These are phyloP conservation scores for Pavo muticus DNA, from an alignment of 2,113 vertebrate species.

Conservation along the genomic window DNA sequence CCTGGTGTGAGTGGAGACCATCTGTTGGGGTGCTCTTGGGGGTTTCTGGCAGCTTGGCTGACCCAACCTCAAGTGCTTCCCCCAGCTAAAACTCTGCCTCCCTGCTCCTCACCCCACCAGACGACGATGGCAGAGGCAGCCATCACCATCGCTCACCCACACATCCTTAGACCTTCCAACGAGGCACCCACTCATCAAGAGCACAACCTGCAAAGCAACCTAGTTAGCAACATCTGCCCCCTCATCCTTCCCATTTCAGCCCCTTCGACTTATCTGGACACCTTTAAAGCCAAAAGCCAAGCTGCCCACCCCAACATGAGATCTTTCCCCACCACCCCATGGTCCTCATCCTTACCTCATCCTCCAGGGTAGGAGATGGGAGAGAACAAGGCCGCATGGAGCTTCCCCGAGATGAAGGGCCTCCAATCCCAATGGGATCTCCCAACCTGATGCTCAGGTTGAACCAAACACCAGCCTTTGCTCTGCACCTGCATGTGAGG, in stretches of 20 bases:
- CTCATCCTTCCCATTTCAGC: not conserved
- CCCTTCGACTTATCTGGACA: slow-evolving; percentile 19
- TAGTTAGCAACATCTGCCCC: slow-evolving; percentile 18
- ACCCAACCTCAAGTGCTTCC: slow-evolving; percentile 26
- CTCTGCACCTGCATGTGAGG: not conserved
- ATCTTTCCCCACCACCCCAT: accelerated
- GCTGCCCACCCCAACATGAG: not conserved
- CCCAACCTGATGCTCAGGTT: not conserved
- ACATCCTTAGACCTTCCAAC: slow-evolving; percentile 45
- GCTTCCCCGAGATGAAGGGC: not conserved
- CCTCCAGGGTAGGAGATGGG: not conserved
- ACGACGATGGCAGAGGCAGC: not conserved
- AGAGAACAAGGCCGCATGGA: not conserved
- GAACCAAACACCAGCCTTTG: not conserved
- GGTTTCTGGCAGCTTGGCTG: slow-evolving; percentile 42
- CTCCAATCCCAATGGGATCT: not conserved
- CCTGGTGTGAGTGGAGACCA: not conserved
- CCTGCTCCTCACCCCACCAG: not conserved
- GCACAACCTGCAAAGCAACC: slow-evolving; percentile 42
- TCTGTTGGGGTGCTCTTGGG: not conserved
- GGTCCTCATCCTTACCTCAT: not conserved
- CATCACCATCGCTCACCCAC: not conserved
- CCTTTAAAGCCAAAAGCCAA: slow-evolving; percentile 35
- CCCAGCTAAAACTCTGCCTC: slow-evolving; percentile 16
- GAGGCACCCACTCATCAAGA: not conserved